Base-by-base conservation (phyloP, 1,140 invertebrate species). In the Drosophila arawakana region DNA sequence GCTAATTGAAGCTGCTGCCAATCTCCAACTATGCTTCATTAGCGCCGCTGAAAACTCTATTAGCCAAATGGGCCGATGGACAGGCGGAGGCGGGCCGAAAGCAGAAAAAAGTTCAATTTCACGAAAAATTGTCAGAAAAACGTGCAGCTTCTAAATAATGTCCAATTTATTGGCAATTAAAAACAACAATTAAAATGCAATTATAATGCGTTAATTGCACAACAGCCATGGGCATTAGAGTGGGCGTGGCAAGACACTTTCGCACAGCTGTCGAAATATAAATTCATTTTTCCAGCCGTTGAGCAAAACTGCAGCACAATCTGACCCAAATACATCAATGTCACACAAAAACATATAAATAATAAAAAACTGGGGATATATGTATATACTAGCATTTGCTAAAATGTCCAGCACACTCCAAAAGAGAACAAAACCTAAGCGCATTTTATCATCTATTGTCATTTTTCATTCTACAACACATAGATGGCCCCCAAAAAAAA, bases 181-280 rank as follows among this genome's bases (percentile, higher is more conserved):
- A 63, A 84, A 88, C 72, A 74, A 82, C 79, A 86, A 86, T 86
- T 88, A 88, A 88, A 86, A 88, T 68, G 72, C 76, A 82, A 86
- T 88, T 88, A 71, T 58, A 70, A 55, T 52, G 52, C 66, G 67
- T 62, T 35, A 71, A 60, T 39, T 35, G 37, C 52, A 44, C 35
- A 18, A 58, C 21, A 15, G 47, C n/a, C 34, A 11, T 37, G 41
- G 65, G 55, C 13, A 25, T 59, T 21, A 2, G 18, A 2, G 15
- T 25, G 41, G 65, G 55, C 13, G 35, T 59, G 50, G 21, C 25
- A 3, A 41, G 25, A 6, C 25, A 65, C 30, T n/a, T 63, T 55
- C n/a, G 34, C 25, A 13, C 47, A 54, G 30, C 59, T 65, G 34
- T 21, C 35, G n/a, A 25, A 50, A 44, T 21, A 65, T 58, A 57